Evolutionary conservation across 2,888 invertebrate genomes (phyloP).

Genomic region (Eupithecia abbreviata): DNA sequence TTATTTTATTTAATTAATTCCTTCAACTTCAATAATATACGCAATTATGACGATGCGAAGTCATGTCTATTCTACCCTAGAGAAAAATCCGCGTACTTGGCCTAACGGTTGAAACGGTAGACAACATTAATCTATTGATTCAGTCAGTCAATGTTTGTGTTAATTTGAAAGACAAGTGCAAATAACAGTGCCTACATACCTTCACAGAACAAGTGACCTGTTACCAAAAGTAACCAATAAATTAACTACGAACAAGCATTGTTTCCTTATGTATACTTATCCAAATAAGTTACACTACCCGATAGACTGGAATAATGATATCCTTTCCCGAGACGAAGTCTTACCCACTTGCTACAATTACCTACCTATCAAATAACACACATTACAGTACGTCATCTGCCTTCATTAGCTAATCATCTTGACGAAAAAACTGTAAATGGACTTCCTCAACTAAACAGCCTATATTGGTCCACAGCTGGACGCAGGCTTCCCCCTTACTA

Average conservation of each 20-base stretch:
- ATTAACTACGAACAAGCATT: neutral
- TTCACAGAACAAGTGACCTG: neutral
- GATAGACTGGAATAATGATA: neutral
- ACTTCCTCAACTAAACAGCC: too few species aligned
- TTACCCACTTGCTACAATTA: neutral
- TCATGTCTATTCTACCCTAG: too few species aligned
- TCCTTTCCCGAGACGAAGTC: neutral
- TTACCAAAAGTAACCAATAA: too few species aligned
- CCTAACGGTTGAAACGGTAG: too few species aligned
- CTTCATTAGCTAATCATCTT: neutral
- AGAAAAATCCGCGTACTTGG: too few species aligned
- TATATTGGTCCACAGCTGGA: too few species aligned
- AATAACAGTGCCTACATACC: neutral
- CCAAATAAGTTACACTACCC: neutral
- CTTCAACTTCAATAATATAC: too few species aligned
- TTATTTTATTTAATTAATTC: too few species aligned
- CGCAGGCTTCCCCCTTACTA: too few species aligned
- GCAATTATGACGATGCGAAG: too few species aligned
- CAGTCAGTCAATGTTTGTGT: neutral
- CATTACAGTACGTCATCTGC: neutral
- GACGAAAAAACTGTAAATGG: neutral
- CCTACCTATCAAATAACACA: neutral
- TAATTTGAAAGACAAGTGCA: neutral
- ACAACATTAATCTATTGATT: neutral
- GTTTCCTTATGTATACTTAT: neutral